phyloP scores from a whole-genome alignment of 2,113 vertebrate species.

The Alosa alosa region DNA sequence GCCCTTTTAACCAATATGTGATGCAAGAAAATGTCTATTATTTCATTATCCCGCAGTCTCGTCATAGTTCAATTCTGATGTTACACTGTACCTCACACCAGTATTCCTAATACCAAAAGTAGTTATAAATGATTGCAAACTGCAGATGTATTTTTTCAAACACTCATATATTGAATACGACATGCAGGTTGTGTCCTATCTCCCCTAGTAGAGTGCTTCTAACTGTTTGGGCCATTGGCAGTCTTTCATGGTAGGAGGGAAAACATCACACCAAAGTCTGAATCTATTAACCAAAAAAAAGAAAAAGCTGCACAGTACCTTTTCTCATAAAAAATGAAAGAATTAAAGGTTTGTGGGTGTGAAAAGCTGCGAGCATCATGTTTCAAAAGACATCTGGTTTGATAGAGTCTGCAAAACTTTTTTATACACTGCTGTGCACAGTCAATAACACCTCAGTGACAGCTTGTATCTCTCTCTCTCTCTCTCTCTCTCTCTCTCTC shows the following conservation, averaged over 20 bases:
- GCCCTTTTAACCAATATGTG: not conserved
- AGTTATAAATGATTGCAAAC: not conserved
- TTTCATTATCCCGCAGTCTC: not conserved
- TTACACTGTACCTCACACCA: not conserved
- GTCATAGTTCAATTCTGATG: not conserved
- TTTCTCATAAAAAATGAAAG: not conserved
- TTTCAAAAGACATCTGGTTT: not conserved
- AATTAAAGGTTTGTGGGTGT: not conserved
- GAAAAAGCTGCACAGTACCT: not conserved
- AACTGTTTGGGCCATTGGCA: not conserved
- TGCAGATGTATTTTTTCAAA: not conserved
- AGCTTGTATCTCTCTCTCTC: not conserved
- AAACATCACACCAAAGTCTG: not conserved
- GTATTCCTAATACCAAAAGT: not conserved
- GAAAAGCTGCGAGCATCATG: not conserved
- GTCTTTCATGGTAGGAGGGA: not conserved
- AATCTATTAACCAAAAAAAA: not conserved
- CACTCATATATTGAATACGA: too few species aligned
- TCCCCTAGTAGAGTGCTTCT: too few species aligned
- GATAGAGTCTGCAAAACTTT: not conserved
- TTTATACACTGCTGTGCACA: not conserved
- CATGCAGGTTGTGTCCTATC: too few species aligned
- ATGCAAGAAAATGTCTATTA: not conserved
- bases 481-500: not conserved
- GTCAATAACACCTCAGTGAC: conserved; percentile 5